These are phyloP conservation scores for Tringa solitaria DNA, from an alignment of 2,113 vertebrate species.

Conservation along the genomic window DNA sequence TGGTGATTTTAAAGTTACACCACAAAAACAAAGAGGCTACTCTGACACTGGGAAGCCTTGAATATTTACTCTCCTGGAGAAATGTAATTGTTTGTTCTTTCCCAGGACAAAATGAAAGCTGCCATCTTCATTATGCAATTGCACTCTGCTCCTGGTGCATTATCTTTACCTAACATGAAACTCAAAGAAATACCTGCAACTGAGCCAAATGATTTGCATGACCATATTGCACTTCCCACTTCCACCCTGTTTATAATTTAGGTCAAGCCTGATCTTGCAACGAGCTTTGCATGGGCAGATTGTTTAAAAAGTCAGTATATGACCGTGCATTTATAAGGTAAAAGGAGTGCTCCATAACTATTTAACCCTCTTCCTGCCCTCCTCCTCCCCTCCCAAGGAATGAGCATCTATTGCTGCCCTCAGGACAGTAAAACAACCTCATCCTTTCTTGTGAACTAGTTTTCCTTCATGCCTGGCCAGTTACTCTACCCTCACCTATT, in stretches of 20 bases:
- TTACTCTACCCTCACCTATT: not conserved
- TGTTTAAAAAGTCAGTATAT: not conserved
- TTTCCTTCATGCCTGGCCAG: not conserved
- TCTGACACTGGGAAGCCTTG: not conserved
- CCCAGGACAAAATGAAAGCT: not conserved
- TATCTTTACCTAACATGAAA: not conserved
- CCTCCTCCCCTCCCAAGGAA: not conserved
- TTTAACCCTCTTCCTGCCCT: not conserved
- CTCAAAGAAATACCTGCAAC: not conserved
- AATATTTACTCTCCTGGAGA: not conserved
- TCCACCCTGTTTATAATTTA: not conserved
- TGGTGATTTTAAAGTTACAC: not conserved
- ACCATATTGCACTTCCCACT: not conserved
- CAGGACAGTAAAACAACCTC: not conserved
- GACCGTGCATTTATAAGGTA: not conserved
- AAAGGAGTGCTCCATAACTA: not conserved
- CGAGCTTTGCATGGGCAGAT: not conserved
- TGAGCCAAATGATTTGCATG: slow-evolving; percentile 10
- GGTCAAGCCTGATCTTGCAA: not conserved
- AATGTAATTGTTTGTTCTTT: not conserved
- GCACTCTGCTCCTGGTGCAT: not conserved
- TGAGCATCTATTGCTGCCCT: not conserved
- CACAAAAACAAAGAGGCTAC: not conserved
- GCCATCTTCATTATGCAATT: not conserved
- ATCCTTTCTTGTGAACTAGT: not conserved